Conservation (phyloP, 2,113 vertebrate genomes). For the Mus musculus region GRCm39 chr8:51574501-51575000, state of each 20-base stretch:
- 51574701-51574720: slow-evolving; percentile 61
- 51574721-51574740: slow-evolving; percentile 34
- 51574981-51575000: not conserved
- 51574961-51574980: not conserved
- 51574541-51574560: not conserved
- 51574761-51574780: not conserved
- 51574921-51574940: not conserved
- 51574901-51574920: not conserved
- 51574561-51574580: not conserved
- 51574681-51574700: slow-evolving; percentile 54
- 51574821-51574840: too few species aligned
- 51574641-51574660: not conserved
- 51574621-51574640: slow-evolving; percentile 9
- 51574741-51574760: not conserved
- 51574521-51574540: not conserved
- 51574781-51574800: not conserved
- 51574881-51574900: not conserved
- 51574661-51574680: slow-evolving; percentile 50
- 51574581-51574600: not conserved
- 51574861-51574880: not conserved
- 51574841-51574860: not conserved
- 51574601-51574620: slow-evolving; percentile 11
- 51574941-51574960: not conserved
- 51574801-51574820: not conserved
- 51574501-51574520: not conserved